Percentiles rank a stretch among this genome's conserved stretches.
Evolutionary conservation across 1,140 invertebrate genomes (phyloP).

Genomic region (Eurytemora carolleeae): DNA sequence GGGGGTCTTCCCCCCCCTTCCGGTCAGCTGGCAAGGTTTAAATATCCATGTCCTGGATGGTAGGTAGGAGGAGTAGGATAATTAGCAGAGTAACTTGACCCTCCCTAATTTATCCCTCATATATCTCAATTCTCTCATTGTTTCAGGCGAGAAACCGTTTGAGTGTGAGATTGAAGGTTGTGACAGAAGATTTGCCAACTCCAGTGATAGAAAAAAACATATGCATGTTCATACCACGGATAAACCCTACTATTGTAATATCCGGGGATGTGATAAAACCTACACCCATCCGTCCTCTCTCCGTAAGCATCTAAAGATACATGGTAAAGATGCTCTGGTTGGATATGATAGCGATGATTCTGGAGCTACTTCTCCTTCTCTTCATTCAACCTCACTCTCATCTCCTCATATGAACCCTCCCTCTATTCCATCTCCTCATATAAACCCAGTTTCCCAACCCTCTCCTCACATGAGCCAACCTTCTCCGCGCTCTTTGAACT

Average conservation of each 20-base stretch:
- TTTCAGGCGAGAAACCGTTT: slow-evolving; percentile 94
- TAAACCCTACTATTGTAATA: slow-evolving; percentile 93
- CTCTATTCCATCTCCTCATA: no score
- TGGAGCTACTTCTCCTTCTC: background rate
- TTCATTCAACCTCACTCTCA: background rate
- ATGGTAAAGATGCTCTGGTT: background rate
- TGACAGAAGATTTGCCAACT: slow-evolving; percentile 88
- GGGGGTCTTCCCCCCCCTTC: no score
- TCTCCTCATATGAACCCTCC: no score
- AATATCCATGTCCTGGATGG: no score
- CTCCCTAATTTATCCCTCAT: no score
- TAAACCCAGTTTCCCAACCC: no score
- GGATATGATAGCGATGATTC: background rate
- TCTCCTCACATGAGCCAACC: no score
- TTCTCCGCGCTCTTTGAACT: no score
- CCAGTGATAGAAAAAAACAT: slow-evolving; percentile 93
- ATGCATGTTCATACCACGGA: slow-evolving; percentile 97
- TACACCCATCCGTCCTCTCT: slow-evolving; percentile 94
- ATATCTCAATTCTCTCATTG: no score
- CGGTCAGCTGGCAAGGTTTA: no score
- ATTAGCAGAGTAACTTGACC: no score
- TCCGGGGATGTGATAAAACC: slow-evolving; percentile 87
- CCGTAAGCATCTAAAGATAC: slow-evolving; percentile 46
- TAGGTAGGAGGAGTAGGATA: no score
- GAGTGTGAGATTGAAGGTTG: slow-evolving; percentile 90